Percentiles rank a stretch among this genome's conserved stretches.
Conservation (phyloP, 2,888 invertebrate genomes). For the Ophion ventricosus region DNA sequence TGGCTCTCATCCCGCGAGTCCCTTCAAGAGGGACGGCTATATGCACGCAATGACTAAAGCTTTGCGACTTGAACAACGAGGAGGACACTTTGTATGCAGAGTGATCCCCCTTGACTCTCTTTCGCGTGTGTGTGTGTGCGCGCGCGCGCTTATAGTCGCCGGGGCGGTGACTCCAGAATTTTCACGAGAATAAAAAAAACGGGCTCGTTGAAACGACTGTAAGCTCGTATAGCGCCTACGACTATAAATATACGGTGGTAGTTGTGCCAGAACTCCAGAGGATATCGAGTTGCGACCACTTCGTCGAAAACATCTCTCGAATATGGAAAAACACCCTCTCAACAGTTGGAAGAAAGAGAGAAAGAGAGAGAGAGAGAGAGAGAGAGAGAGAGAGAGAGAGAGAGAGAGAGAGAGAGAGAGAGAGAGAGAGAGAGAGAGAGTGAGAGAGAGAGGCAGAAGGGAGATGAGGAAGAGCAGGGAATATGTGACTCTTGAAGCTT, state of each 20-base stretch:
- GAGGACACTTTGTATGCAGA: conserved; percentile 69
- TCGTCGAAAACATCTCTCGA: conserved; percentile 38
- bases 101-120: conserved; percentile 59
- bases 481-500: conserved; percentile 4
- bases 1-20: conserved; percentile 20
- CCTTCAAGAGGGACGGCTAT: not conserved
- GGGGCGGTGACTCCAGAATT: conserved; percentile 8
- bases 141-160: conserved; percentile 10
- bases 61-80: conserved; percentile 43
- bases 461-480: not conserved
- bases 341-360: not conserved
- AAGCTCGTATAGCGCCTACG: not conserved
- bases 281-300: conserved; percentile 44
- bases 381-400: no score
- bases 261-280: not conserved
- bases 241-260: conserved; percentile 26
- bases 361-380: not conserved
- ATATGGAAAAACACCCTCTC: conserved; percentile 16
- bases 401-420: no score
- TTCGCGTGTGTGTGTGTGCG: conserved; percentile 2
- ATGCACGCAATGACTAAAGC: conserved; percentile 24
- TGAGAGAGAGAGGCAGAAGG: not conserved
- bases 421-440: not conserved
- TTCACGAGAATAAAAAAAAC: conserved; percentile 27
- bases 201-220: not conserved